Evolutionary conservation across 2,113 vertebrate species (phyloP).

Genomic region (Sakesphorus luctuosus): DNA sequence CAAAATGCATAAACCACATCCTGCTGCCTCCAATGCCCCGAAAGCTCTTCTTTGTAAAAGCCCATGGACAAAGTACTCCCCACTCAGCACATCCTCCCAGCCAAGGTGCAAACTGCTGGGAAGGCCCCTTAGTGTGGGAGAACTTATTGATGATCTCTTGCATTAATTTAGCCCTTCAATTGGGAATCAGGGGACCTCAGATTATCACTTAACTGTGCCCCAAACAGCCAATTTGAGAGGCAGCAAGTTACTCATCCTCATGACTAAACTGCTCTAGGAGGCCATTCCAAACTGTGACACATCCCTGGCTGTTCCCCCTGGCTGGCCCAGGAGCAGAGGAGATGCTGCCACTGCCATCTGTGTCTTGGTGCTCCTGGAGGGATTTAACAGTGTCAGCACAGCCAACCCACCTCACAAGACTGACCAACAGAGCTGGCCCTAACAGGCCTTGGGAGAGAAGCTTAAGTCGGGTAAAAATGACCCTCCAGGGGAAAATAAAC

Average conservation of each 20-base stretch:
- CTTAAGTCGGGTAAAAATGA: constrained; percentile 1
- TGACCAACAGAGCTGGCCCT: constrained; percentile 6
- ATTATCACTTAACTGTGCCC: background rate
- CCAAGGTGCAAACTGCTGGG: background rate
- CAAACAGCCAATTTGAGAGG: constrained; percentile 10
- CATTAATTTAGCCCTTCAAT: background rate
- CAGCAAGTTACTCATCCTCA: background rate
- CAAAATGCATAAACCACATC: constrained; percentile 56
- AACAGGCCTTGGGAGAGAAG: constrained; percentile 19
- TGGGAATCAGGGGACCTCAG: background rate
- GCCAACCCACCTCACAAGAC: constrained; percentile 10
- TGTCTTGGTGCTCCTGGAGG: background rate
- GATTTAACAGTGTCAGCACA: background rate
- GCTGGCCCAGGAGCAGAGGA: background rate
- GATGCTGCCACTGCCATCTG: background rate
- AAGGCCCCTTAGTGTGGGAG: background rate
- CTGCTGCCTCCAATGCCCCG: constrained; percentile 51
- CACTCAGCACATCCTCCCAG: background rate
- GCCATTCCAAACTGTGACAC: background rate
- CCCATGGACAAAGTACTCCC: constrained; percentile 7
- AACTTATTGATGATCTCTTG: background rate
- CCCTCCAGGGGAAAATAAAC: constrained; percentile 33
- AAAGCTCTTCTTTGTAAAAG: constrained; percentile 7
- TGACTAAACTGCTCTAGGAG: constrained; percentile 24
- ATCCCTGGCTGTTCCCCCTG: background rate